A percentile compares a stretch with the other conserved stretches of the same genome.
Evolutionary conservation across 1,140 invertebrate species (phyloP).

Genomic region (Drosophila varians): DNA sequence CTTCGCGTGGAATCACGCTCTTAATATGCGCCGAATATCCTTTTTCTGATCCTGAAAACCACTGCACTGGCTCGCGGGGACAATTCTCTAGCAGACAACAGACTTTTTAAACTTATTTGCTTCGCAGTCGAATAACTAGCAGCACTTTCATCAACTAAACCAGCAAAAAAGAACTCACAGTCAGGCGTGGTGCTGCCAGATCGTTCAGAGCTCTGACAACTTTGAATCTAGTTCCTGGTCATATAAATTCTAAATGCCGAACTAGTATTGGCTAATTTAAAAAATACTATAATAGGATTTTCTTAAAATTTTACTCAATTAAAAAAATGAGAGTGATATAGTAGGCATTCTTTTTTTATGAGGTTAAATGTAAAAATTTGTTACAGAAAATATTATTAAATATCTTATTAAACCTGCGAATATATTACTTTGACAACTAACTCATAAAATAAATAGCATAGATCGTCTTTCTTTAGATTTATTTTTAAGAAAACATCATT

Average conservation of each 20-base stretch:
- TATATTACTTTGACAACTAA: too few relatives aligned
- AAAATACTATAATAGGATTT: neutral
- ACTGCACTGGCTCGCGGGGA: too few relatives aligned
- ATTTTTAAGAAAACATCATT: too few relatives aligned
- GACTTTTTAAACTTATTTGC: slow-evolving; percentile 15
- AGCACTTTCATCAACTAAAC: slow-evolving; percentile 45
- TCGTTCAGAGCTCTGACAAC: neutral
- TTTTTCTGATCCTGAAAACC: neutral
- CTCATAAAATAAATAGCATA: too few relatives aligned
- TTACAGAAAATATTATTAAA: too few relatives aligned
- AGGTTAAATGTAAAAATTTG: too few relatives aligned
- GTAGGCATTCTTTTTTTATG: too few relatives aligned
- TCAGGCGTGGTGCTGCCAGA: slow-evolving; percentile 26
- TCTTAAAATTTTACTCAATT: neutral
- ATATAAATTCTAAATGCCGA: neutral
- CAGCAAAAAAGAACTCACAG: slow-evolving; percentile 40
- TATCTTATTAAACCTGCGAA: too few relatives aligned
- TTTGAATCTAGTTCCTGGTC: slow-evolving; percentile 21
- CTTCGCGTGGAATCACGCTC: neutral
- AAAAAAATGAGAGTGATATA: too few relatives aligned
- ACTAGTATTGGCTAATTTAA: neutral
- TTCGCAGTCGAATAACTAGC: neutral
- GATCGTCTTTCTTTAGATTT: too few relatives aligned
- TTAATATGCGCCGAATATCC: neutral
- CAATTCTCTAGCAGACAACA: neutral